These are phyloP conservation scores for Spicauda simplicius DNA, from an alignment of 2,888 invertebrate species.

Conservation along the genomic window DNA sequence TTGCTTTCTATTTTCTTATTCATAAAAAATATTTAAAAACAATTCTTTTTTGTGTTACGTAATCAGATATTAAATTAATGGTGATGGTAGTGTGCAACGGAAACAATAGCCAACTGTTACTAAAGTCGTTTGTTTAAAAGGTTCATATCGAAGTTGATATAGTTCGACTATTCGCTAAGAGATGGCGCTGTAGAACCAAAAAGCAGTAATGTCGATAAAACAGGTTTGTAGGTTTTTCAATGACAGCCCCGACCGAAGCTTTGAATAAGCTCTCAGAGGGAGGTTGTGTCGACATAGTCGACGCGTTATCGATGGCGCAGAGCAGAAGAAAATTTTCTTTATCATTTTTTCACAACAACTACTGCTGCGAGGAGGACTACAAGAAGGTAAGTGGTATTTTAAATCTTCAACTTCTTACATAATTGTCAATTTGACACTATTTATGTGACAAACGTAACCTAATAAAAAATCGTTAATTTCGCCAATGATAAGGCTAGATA, in stretches of 20 bases:
- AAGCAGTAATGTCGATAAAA: slow-evolving; percentile 48
- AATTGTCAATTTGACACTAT: slow-evolving; percentile 15
- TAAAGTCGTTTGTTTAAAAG: not conserved
- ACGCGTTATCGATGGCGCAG: slow-evolving; percentile 29
- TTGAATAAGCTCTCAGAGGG: slow-evolving; percentile 52
- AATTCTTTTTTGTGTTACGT: no score
- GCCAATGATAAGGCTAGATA: slow-evolving; percentile 34
- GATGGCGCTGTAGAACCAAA: slow-evolving; percentile 55
- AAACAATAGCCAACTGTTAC: not conserved
- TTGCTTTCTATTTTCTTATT: no score
- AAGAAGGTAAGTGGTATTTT: slow-evolving; percentile 39
- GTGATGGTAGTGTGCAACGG: not conserved
- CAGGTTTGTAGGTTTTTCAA: slow-evolving; percentile 46
- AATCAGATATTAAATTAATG: no score
- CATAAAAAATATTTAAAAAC: no score
- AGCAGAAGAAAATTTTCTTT: slow-evolving; percentile 28
- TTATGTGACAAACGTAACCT: slow-evolving; percentile 18
- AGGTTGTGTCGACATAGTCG: slow-evolving; percentile 23
- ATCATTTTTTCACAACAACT: slow-evolving; percentile 27
- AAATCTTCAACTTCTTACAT: slow-evolving; percentile 12
- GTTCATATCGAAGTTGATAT: slow-evolving; percentile 3
- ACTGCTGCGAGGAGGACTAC: slow-evolving; percentile 10
- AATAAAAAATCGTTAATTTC: slow-evolving; percentile 45
- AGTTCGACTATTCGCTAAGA: slow-evolving; percentile 53
- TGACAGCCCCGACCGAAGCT: slow-evolving; percentile 42